Percentiles rank a stretch among this genome's conserved stretches.
Conservation (phyloP, 2,797 vertebrate genomes). For the Catharus ustulatus region DNA sequence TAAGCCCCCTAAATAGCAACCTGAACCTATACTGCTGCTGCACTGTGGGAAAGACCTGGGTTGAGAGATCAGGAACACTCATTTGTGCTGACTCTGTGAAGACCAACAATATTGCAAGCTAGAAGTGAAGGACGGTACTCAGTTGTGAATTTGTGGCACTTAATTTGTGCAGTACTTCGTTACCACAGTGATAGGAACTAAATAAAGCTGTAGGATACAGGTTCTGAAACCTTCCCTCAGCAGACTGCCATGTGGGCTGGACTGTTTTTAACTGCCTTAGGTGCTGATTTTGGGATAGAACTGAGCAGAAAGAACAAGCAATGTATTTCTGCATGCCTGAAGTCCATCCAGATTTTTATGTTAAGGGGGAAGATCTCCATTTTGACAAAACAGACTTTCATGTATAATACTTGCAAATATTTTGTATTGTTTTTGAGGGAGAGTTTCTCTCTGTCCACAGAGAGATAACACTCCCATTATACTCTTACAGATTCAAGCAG, state of each 20-base stretch:
- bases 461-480: not conserved
- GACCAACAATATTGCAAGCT: not conserved
- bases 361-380: not conserved
- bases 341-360: not conserved
- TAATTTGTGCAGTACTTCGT: not conserved
- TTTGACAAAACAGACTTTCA: not conserved
- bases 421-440: not conserved
- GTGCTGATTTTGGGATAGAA: not conserved
- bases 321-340: not conserved
- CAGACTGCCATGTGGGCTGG: not conserved
- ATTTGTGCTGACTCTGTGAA: not conserved
- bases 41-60: not conserved
- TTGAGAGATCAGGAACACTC: not conserved
- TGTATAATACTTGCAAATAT: not conserved
- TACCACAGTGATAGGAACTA: slow-evolving; percentile 48
- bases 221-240: not conserved
- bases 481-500: not conserved
- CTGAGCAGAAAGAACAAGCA: not conserved
- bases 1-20: not conserved
- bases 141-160: not conserved
- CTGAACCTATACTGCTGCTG: not conserved
- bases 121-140: not conserved
- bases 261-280: not conserved
- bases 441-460: not conserved
- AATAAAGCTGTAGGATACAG: not conserved